Evolutionary conservation across 2,113 vertebrate genomes (phyloP).

Genomic region (Xiphophorus maculatus): DNA sequence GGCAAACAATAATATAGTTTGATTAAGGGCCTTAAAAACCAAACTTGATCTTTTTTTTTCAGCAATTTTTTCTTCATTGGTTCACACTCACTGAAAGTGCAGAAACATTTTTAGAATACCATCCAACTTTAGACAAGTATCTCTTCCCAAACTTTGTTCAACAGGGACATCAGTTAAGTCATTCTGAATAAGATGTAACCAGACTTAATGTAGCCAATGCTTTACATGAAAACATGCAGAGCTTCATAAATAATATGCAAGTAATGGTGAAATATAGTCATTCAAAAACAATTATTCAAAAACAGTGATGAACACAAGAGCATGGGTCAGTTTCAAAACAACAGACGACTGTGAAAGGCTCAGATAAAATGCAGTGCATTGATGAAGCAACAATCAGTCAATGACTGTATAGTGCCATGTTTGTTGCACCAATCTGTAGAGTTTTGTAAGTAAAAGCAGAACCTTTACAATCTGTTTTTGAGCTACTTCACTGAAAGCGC

Average conservation of each 20-base stretch:
- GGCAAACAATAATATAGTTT: constrained; percentile 42
- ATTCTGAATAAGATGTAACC: constrained; percentile 47
- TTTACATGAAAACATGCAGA: constrained; percentile 81
- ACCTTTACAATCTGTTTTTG: constrained; percentile 36
- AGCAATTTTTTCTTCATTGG: constrained; percentile 47
- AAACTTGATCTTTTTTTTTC: constrained; percentile 37
- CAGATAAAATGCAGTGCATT: constrained; percentile 96
- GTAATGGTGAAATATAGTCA: constrained; percentile 68
- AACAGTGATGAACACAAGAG: constrained; percentile 79
- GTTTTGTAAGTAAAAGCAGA: constrained; percentile 24
- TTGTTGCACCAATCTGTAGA: constrained; percentile 51
- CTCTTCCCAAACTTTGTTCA: constrained; percentile 69
- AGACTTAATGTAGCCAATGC: constrained; percentile 56
- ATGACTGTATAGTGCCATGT: constrained; percentile 64
- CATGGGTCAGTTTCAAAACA: constrained; percentile 91
- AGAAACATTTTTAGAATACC: constrained; percentile 76
- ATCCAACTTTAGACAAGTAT: constrained; percentile 83
- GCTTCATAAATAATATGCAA: constrained; percentile 80
- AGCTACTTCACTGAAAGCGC: constrained; percentile 36
- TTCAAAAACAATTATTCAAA: constrained; percentile 54
- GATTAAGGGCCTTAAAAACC: constrained; percentile 27
- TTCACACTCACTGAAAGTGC: constrained; percentile 82
- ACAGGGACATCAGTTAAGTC: constrained; percentile 50
- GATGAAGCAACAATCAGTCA: constrained; percentile 71
- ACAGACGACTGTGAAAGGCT: constrained; percentile 90